Conservation (phyloP, 2,113 vertebrate species). For the Turdus rufiventris region DNA sequence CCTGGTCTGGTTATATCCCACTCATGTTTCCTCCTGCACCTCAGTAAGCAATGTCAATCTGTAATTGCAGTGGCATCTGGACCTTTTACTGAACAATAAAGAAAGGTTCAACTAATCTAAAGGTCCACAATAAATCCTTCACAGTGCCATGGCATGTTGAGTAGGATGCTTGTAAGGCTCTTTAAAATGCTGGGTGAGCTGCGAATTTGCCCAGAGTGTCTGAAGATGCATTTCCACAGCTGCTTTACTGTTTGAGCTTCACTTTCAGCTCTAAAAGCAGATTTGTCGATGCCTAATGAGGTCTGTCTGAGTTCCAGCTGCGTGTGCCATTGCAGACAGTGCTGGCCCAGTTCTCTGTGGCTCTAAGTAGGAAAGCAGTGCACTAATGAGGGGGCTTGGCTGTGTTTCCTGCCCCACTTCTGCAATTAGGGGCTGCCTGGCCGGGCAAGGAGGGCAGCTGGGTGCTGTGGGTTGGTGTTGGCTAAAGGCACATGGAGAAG, state of each 20-base stretch:
- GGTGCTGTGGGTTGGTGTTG: not conserved
- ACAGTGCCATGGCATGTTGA: not conserved
- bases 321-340: not conserved
- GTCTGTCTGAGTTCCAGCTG: constrained; percentile 12
- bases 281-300: constrained; percentile 5
- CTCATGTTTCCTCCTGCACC: not conserved
- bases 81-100: not conserved
- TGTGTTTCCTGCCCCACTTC: not conserved
- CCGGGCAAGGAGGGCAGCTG: not conserved
- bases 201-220: not conserved
- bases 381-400: not conserved
- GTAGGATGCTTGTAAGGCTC: not conserved
- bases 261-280: not conserved
- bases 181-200: not conserved
- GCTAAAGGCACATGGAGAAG: fast-evolving
- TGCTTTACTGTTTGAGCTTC: not conserved
- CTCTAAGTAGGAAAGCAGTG: not conserved
- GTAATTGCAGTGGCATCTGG: not conserved
- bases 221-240: not conserved
- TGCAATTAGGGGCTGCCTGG: not conserved
- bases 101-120: not conserved
- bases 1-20: not conserved
- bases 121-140: not conserved
- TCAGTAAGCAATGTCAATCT: not conserved
- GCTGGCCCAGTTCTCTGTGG: not conserved